A percentile compares a stretch with the other conserved stretches of the same genome.
phyloP scores from a whole-genome alignment of 2,113 vertebrate species.

The Pongo pygmaeus region DNA sequence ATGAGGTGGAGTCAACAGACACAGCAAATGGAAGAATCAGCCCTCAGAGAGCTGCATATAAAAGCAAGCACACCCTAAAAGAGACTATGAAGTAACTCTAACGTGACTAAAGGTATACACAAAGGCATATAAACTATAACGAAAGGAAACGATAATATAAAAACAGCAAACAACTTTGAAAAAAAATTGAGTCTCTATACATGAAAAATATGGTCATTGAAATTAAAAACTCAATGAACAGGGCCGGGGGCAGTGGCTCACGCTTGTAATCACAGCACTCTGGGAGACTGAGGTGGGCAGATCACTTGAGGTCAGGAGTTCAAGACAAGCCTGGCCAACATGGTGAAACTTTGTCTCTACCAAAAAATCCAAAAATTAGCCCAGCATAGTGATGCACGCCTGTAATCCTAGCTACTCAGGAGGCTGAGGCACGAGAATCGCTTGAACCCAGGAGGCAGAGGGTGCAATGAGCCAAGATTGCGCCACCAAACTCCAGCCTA shows the following conservation, averaged over 20 bases:
- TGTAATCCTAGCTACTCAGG: neutral
- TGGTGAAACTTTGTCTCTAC: too few species aligned
- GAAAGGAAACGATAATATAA: neutral
- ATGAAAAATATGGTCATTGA: neutral
- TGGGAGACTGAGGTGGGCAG: too few species aligned
- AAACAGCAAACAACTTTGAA: neutral
- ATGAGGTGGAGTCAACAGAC: neutral
- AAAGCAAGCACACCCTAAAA: neutral
- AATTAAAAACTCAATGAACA: slow-evolving; percentile 18
- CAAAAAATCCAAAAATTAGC: too few species aligned
- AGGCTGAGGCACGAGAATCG: neutral
- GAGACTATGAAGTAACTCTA: neutral
- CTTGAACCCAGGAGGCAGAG: neutral
- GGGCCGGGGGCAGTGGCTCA: too few species aligned
- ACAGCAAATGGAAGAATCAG: neutral
- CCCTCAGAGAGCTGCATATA: neutral
- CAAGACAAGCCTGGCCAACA: too few species aligned
- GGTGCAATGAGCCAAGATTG: neutral
- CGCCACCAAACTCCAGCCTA: neutral
- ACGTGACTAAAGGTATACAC: neutral
- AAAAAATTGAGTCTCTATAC: neutral
- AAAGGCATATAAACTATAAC: neutral
- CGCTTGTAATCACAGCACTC: too few species aligned
- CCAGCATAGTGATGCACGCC: too few species aligned
- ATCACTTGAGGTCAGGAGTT: too few species aligned